Base-by-base conservation (phyloP, 1,140 invertebrate genomes). In the Tetramorium parvispinum region DNA sequence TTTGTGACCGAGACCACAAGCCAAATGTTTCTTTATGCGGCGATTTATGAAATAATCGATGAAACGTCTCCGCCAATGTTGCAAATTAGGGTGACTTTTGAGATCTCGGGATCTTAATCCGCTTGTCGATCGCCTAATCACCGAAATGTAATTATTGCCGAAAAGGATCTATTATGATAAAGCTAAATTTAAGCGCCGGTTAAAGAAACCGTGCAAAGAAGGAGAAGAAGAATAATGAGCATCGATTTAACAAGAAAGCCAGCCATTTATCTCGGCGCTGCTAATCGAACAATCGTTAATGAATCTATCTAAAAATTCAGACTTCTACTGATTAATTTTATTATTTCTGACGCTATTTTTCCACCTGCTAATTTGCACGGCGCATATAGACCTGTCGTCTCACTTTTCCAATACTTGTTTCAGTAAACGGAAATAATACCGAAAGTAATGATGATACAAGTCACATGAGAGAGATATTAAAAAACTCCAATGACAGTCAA, bases 1-100 rank as follows among this genome's bases (percentile, higher is more conserved):
- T 83, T 83, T 83, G 79, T 37, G 40, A 83, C 37, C 79, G 27
- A 73, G 73, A 73, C 37, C 46, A 18, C 13, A 37, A 59, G 79
- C 66, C 27, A 49, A 71, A 61, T n/a, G 27, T 73, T 83, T 83
- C 79, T 75, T 83, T 61, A 57, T 55, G 65, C 37, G 13, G 79
- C 68, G 27, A 83, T 43, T 83, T 83, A 75, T 49, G 68, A 73
- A 37, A 75, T 40, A 37, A 75, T 40, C 53, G 68, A 70, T 27
- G 68, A 75, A 75, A 73, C n/a, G 53, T 75, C 53, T 21, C 61
- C 24, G n/a, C 18, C 10, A 59, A 43, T 40, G 4, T 82, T 27
- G 66, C 40, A 16, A 82, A 73, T 73, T 46, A 73, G 68, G 21
- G 3, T 57, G 66, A 32, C 24, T 73, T 59, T 83, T 73, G 53